phyloP scores from a whole-genome alignment of 2,888 invertebrate genomes.

The Cryptocephalus moraei region DNA sequence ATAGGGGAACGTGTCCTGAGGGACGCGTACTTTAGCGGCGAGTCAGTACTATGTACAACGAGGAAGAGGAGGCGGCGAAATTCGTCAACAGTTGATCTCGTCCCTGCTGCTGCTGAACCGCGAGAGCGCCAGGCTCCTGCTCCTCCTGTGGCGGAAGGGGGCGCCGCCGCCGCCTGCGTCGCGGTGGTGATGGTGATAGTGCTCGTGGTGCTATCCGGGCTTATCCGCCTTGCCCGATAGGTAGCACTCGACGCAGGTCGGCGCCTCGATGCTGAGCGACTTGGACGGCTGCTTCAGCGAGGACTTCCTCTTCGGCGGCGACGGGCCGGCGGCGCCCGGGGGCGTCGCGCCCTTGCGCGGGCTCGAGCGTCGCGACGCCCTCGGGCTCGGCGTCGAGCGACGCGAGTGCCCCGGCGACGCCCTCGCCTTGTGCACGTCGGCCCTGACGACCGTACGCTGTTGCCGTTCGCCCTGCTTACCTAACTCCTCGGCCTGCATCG shows the following conservation, averaged over 20 bases:
- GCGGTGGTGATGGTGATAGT: background rate
- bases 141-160: conserved; percentile 8
- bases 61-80: background rate
- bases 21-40: no score
- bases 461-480: conserved; percentile 60
- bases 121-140: conserved; percentile 19
- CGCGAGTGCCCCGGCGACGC: conserved; percentile 17
- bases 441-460: conserved; percentile 43
- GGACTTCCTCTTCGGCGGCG: conserved; percentile 29
- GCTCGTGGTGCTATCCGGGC: conserved; percentile 29
- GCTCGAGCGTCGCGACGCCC: conserved; percentile 15
- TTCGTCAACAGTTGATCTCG: conserved; percentile 30
- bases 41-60: no score
- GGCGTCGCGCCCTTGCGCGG: conserved; percentile 24
- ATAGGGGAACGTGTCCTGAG: no score
- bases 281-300: conserved; percentile 38
- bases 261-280: conserved; percentile 55
- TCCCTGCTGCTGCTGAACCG: conserved; percentile 19
- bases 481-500: conserved; percentile 78
- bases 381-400: conserved; percentile 18
- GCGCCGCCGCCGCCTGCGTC: background rate
- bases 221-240: conserved; percentile 48
- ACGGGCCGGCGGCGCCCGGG: conserved; percentile 19
- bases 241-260: conserved; percentile 65
- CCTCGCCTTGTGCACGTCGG: conserved; percentile 29